A percentile compares a stretch with the other conserved stretches of the same genome.
These are phyloP conservation scores for Cricetomys ansorgei DNA, from an alignment of 2,113 vertebrate species.

Conservation along the genomic window DNA sequence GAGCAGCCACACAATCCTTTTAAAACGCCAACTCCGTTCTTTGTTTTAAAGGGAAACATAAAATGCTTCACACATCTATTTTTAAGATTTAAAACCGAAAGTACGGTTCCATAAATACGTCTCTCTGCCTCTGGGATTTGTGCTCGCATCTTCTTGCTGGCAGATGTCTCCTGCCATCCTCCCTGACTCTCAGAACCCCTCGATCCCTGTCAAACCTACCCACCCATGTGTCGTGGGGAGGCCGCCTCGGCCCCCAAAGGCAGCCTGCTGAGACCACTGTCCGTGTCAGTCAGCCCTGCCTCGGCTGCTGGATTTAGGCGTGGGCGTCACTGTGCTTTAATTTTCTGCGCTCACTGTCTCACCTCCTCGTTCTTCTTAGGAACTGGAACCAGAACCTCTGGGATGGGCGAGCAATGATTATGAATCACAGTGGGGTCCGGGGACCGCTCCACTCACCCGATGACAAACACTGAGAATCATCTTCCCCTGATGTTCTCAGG, in stretches of 20 bases:
- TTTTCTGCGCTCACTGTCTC: rapidly evolving
- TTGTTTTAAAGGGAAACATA: constrained; percentile 24
- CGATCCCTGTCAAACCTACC: neutral
- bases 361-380: too few relatives aligned
- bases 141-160: neutral
- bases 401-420: rapidly evolving
- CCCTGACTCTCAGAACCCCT: neutral
- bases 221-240: rapidly evolving
- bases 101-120: neutral
- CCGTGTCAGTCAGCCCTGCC: neutral
- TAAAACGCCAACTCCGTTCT: neutral
- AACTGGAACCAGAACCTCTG: neutral
- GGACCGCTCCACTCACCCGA: neutral
- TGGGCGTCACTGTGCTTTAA: neutral
- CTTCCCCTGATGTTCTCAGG: neutral
- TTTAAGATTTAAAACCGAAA: constrained; percentile 53
- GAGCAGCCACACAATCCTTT: neutral
- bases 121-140: neutral
- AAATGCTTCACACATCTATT: constrained; percentile 28
- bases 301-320: rapidly evolving
- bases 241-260: rapidly evolving
- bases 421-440: neutral
- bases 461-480: neutral
- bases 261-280: neutral
- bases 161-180: neutral